Conservation (phyloP, 2,113 vertebrate species). For the Cygnus atratus region DNA sequence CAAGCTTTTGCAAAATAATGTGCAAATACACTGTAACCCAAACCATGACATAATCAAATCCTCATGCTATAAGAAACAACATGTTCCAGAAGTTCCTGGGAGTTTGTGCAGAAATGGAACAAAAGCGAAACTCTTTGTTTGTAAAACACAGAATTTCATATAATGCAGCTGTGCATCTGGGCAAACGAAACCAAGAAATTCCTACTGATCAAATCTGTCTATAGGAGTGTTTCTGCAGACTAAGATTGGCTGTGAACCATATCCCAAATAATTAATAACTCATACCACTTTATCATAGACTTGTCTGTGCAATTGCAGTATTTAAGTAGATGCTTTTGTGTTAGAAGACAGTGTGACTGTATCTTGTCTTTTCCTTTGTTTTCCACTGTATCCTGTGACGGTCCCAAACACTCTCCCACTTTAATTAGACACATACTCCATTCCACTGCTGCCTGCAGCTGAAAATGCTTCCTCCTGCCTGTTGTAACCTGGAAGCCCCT, state of each 20-base stretch:
- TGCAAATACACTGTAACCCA: neutral
- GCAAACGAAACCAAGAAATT: neutral
- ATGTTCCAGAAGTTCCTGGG: neutral
- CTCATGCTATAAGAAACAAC: neutral
- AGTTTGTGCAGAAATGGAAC: neutral
- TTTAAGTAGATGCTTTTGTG: neutral
- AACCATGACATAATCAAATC: conserved; percentile 13
- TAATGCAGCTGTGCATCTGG: neutral
- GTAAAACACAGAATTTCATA: neutral
- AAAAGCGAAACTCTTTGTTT: neutral
- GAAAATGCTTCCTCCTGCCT: neutral
- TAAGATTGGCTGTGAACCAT: neutral
- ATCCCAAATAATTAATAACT: neutral
- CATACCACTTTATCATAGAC: neutral
- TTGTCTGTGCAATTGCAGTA: neutral
- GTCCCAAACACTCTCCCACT: neutral
- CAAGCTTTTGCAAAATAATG: conserved; percentile 10
- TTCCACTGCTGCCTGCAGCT: neutral
- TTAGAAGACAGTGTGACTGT: neutral
- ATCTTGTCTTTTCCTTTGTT: neutral
- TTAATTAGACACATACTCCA: neutral
- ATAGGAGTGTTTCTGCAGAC: neutral
- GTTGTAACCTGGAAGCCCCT: neutral
- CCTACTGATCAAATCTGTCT: neutral
- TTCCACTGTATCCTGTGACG: neutral